Base-by-base conservation (phyloP, 1,140 invertebrate genomes). In the Hesperophylax magnus region DNA sequence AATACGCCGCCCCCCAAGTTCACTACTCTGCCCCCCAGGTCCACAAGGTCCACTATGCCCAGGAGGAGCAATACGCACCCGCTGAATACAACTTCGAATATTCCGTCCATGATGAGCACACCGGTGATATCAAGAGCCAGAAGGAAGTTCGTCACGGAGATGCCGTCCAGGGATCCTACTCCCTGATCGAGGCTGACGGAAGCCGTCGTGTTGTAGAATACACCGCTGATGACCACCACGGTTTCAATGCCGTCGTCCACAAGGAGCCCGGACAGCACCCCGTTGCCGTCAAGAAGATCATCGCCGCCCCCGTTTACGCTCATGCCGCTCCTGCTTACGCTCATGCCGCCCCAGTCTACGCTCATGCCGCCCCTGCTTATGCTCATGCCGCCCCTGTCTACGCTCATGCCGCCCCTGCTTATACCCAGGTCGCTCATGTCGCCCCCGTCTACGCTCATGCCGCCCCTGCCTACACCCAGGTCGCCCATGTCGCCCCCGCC, bases 121-220 rank as follows among this genome's bases (percentile, higher is more conserved):
- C 90, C 78, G 91, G 92, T 4, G 93, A 94, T 78, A 90, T 91
- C 56, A 93, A 93, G 85, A 89, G 90, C 60, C 92, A 93, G 84
- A 87, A 89, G 61, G 92, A 93, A 86, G 82, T 86, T 15, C 90
- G 93, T 60, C 90, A 92, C 84, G 92, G 92, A 31, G 91, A 92
- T 80, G 87, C 90, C 47, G 92, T 93, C 22, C 88, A 91, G 71
- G 92, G 92, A 53, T 86, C 88, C 34, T 93, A 93, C 87, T 91
- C 90, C 56, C 86, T 93, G 22, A 87, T 92, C 74, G 92, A 93
- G 84, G 90, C 92, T 17, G 92, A 95, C 85, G 94, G 94, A 58
- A 93, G 92, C 83, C 89, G 92, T 84, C 91, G 94, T 78, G 93
- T 93, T 82, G 94, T 95, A 61, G 92, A 94, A 52, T 95, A 95